phyloP scores from a whole-genome alignment of 2,797 vertebrate species.

The Galagoides demidoff region DNA sequence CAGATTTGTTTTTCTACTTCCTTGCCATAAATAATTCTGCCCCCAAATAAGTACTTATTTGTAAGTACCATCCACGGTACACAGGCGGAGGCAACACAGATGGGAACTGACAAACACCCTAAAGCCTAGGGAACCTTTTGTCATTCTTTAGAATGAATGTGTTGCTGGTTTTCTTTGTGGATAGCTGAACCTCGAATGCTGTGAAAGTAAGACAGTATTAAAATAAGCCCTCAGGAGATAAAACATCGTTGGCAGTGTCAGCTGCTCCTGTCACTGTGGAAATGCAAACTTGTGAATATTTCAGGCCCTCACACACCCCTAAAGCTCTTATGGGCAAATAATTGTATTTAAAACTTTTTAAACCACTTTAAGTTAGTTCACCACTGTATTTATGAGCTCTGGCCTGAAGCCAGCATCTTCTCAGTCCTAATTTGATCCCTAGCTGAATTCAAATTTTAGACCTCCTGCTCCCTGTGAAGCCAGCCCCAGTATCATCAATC shows the following conservation, averaged over 20 bases:
- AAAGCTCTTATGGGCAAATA: neutral
- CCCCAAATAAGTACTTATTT: constrained; percentile 21
- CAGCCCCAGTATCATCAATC: neutral
- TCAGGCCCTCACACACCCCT: constrained; percentile 14
- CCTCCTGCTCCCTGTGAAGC: neutral
- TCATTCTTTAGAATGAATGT: constrained; percentile 26
- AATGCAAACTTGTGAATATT: constrained; percentile 25
- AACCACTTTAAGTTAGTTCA: constrained; percentile 48
- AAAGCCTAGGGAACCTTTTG: neutral
- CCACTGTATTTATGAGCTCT: constrained; percentile 14
- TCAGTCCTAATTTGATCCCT: neutral
- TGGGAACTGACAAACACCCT: neutral
- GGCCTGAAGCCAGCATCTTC: constrained; percentile 2
- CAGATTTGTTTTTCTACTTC: constrained; percentile 38
- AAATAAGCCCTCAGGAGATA: neutral
- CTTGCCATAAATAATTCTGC: constrained; percentile 12
- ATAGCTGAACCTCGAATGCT: constrained; percentile 1
- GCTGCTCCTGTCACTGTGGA: constrained; percentile 15
- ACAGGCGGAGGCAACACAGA: neutral
- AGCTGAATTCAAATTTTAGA: neutral
- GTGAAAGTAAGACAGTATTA: neutral
- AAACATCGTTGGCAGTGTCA: constrained; percentile 28
- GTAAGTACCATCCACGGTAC: neutral
- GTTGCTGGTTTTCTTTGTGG: constrained; percentile 48
- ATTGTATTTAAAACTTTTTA: constrained; percentile 58